Percentiles rank a stretch among this genome's conserved stretches.
These are phyloP conservation scores for Anoplopoma fimbria DNA, from an alignment of 2,113 vertebrate genomes.

Conservation along the genomic window DNA sequence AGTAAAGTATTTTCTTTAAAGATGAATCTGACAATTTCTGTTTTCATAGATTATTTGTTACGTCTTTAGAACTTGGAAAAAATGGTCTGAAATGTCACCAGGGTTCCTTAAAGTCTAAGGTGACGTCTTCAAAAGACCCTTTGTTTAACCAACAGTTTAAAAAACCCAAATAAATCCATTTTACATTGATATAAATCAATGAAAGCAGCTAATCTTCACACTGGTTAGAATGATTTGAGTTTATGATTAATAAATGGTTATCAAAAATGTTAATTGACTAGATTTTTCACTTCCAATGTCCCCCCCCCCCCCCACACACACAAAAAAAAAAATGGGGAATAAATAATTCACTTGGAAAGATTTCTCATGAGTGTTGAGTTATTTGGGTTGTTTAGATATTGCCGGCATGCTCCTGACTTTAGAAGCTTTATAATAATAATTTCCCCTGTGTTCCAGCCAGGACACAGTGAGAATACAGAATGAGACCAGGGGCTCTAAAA, in stretches of 20 bases:
- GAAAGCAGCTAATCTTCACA: neutral
- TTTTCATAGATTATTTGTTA: too few relatives aligned
- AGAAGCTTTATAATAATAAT: conserved; percentile 47
- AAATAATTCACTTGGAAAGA: neutral
- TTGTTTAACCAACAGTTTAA: neutral
- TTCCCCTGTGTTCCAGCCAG: conserved; percentile 33
- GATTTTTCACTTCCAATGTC: neutral
- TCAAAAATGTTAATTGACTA: neutral
- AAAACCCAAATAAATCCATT: neutral
- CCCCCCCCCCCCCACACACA: too few relatives aligned
- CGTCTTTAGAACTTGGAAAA: too few relatives aligned
- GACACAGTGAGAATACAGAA: conserved; percentile 3
- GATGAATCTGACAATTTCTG: too few relatives aligned
- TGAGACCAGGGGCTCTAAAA: conserved; percentile 19
- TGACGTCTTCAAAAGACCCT: neutral
- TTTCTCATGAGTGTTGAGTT: neutral
- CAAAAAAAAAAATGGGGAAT: neutral
- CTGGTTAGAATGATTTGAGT: neutral
- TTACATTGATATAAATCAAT: neutral
- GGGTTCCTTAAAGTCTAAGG: neutral
- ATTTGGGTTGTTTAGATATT: conserved; percentile 12
- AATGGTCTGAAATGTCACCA: neutral
- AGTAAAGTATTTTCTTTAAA: too few relatives aligned
- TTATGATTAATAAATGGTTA: neutral
- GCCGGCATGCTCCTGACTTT: neutral